These are phyloP conservation scores for Amphipyra berbera DNA, from an alignment of 2,888 invertebrate species.

Conservation along the genomic window DNA sequence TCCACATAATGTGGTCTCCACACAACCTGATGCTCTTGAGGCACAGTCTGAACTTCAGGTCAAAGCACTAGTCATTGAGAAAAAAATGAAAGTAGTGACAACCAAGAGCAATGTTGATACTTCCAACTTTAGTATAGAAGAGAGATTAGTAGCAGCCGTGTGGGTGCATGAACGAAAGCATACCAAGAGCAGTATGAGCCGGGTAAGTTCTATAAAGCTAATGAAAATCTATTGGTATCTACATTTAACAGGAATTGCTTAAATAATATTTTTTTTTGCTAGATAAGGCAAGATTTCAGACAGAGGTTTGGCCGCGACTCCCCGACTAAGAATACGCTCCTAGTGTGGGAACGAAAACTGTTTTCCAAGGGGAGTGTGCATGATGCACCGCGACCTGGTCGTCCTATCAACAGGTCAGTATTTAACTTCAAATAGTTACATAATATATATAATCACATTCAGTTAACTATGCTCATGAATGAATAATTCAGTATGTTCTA, in stretches of 20 bases:
- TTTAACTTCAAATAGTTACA: neutral
- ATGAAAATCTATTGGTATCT: no score
- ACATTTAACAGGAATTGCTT: no score
- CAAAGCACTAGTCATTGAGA: conserved; percentile 12
- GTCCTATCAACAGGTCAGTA: conserved; percentile 71
- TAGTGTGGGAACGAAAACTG: conserved; percentile 79
- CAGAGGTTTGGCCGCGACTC: conserved; percentile 78
- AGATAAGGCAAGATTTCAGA: conserved; percentile 81
- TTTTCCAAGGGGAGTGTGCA: conserved; percentile 79
- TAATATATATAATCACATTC: no score
- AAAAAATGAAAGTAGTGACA: conserved; percentile 34
- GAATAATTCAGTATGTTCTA: no score
- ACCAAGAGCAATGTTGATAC: conserved; percentile 66
- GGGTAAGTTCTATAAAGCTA: conserved; percentile 55
- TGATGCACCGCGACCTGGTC: conserved; percentile 78
- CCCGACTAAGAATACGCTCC: conserved; percentile 76
- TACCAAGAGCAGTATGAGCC: conserved; percentile 70
- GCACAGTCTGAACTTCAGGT: conserved; percentile 7
- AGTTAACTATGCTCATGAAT: no score
- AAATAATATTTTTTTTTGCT: conserved; percentile 39
- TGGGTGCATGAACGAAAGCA: conserved; percentile 85
- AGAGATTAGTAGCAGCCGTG: conserved; percentile 83
- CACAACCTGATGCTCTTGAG: conserved; percentile 14
- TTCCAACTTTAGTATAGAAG: conserved; percentile 77
- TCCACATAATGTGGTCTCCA: conserved; percentile 33